Evolutionary conservation across 2,113 vertebrate species (phyloP).

Genomic region (Phylloscopus whistleri): DNA sequence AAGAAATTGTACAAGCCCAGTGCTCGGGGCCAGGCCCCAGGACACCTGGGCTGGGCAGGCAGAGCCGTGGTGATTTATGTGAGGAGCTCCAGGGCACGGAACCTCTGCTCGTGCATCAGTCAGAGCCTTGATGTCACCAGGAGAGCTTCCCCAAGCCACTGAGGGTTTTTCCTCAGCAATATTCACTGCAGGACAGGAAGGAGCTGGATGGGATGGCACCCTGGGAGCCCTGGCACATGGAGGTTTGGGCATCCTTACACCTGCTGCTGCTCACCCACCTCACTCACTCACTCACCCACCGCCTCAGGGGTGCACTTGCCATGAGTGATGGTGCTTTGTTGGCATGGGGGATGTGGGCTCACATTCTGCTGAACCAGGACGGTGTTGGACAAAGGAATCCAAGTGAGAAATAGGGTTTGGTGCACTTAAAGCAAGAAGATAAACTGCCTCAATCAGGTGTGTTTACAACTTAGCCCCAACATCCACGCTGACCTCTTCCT

Average conservation of each 20-base stretch:
- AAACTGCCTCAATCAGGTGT: not conserved
- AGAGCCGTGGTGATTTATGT: not conserved
- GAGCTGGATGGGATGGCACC: not conserved
- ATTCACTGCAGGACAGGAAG: not conserved
- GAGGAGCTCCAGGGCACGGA: accelerated
- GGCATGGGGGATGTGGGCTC: not conserved
- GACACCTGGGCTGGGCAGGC: not conserved
- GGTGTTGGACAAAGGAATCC: not conserved
- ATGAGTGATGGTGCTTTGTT: not conserved
- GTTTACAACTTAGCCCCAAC: not conserved
- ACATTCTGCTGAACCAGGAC: not conserved
- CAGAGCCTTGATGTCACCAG: not conserved
- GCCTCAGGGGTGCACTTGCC: not conserved
- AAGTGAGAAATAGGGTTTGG: not conserved
- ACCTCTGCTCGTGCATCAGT: accelerated
- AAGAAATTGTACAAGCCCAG: not conserved
- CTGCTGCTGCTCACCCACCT: not conserved
- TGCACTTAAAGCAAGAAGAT: not conserved
- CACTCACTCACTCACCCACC: no score
- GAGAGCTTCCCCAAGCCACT: not conserved
- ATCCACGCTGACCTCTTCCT: not conserved
- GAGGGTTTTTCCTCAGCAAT: not conserved
- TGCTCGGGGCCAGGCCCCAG: not conserved
- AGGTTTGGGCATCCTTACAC: not conserved
- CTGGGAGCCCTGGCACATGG: not conserved